Evolutionary conservation across 1,140 invertebrate genomes (phyloP), one percentile per base, ranked within the genome.

Genomic region (Polypedilum vanderplanki): DNA sequence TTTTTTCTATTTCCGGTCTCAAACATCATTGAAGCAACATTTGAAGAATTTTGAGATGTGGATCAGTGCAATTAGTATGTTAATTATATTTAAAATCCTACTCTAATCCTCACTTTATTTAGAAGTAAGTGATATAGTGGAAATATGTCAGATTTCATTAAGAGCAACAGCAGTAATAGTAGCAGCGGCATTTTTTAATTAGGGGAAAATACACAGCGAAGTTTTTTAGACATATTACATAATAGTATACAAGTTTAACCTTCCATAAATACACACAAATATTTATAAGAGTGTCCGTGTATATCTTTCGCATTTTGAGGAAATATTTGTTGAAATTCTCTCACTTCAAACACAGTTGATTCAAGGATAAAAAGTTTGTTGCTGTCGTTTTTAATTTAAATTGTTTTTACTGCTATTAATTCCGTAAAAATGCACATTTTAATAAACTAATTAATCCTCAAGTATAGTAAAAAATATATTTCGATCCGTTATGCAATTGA

Each of bases 371-470:
- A 57, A 33, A n/a, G 3, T 57, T 57, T 46, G 2, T 46, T 46
- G 41, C 41, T 57, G 46, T 57, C 12, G 46, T 57, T n/a, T n/a
- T 12, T 15, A 15, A 4, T 33, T 5, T 33, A 33, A 33, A 33
- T n/a, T n/a, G n/a, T n/a, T n/a, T n/a, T n/a, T n/a, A 46, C 8
- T 3, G 12, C 12, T 15, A 4, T 57, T 57, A 57, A 57, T 57
- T 57, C 46, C 46, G 46, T 15, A 57, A 57, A 33, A 57, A 57
- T 57, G 46, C 46, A 57, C 1, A 33, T 57, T 12, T 57, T 15
- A 57, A 57, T 57, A n/a, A n/a, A n/a, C 46, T 57, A 57, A 57
- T 57, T 57, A 57, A 57, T 57, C 46, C 15, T n/a, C 7, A 57
- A 57, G 46, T 57, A 15, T 57, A n/a, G 9, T 46, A 10, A 3